A percentile compares a stretch with the other conserved stretches of the same genome.
These are phyloP conservation scores for Mesopsocus fuscifrons DNA, from an alignment of 2,888 invertebrate genomes.

Conservation along the genomic window DNA sequence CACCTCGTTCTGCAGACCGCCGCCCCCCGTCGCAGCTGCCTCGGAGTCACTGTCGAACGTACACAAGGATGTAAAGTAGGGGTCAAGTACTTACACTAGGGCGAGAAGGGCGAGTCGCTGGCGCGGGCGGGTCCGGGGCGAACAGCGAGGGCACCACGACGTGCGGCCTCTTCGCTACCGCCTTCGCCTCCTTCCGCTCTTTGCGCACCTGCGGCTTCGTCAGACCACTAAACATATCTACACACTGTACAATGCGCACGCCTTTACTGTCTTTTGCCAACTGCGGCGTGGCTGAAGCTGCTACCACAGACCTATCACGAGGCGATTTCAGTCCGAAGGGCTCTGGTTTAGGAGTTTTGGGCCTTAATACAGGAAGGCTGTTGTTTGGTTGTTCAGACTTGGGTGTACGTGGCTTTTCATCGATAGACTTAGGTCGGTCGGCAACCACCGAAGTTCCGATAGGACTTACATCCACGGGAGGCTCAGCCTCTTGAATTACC, in stretches of 20 bases:
- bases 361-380: too few species aligned
- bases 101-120: not conserved
- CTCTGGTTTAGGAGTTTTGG: too few species aligned
- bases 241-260: not conserved
- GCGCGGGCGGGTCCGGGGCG: not conserved
- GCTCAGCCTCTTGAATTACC: too few species aligned
- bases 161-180: not conserved
- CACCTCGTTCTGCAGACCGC: too few species aligned
- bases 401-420: not conserved
- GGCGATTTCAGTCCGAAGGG: too few species aligned
- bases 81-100: too few species aligned
- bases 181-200: not conserved
- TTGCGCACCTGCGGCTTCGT: not conserved
- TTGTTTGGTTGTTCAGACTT: too few species aligned
- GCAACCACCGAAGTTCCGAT: too few species aligned
- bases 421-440: not conserved
- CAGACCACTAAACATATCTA: not conserved
- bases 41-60: not conserved
- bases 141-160: not conserved
- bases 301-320: too few species aligned
- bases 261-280: too few species aligned
- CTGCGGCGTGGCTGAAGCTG: too few species aligned
- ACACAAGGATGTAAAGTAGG: not conserved
- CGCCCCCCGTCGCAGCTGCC: not conserved
- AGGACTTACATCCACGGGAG: too few species aligned